These are phyloP conservation scores for Brachyptera putata DNA, from an alignment of 2,888 invertebrate genomes.

Conservation along the genomic window DNA sequence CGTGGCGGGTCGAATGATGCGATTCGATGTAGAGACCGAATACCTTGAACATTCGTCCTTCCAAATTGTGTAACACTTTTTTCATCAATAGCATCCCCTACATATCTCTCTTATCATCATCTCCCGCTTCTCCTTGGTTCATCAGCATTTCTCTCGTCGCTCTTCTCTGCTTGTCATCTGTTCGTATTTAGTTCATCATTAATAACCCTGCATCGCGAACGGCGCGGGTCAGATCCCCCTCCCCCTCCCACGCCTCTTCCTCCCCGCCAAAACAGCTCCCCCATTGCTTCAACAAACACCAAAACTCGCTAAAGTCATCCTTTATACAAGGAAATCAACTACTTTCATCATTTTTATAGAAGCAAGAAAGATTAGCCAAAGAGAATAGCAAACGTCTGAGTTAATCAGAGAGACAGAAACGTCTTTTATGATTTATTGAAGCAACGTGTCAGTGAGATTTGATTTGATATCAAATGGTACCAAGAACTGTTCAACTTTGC, in stretches of 20 bases:
- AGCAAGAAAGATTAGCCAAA: constrained; percentile 6
- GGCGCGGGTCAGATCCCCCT: constrained; percentile 5
- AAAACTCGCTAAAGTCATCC: constrained; percentile 17
- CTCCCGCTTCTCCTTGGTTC: constrained; percentile 20
- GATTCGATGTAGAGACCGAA: no score
- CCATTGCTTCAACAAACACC: constrained; percentile 4
- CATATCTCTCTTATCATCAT: constrained; percentile 22
- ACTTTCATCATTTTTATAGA: constrained; percentile 16
- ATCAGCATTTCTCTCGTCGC: constrained; percentile 14
- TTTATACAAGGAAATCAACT: constrained; percentile 8
- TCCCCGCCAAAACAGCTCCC: neutral
- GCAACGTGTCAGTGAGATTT: no score
- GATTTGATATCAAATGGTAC: no score
- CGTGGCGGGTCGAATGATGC: no score
- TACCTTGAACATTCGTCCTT: no score
- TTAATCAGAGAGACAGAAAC: constrained; percentile 13
- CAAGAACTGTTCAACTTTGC: no score
- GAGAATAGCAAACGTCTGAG: neutral
- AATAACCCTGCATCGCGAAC: constrained; percentile 17
- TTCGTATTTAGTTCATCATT: constrained; percentile 19
- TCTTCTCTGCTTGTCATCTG: constrained; percentile 23
- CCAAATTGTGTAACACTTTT: constrained; percentile 11
- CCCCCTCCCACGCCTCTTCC: neutral
- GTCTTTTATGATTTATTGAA: constrained; percentile 15
- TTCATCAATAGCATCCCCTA: constrained; percentile 26